Evolutionary conservation across 2,797 vertebrate genomes (phyloP), one percentile per base, ranked within the genome.

Genomic region (Takifugu rubripes): DNA sequence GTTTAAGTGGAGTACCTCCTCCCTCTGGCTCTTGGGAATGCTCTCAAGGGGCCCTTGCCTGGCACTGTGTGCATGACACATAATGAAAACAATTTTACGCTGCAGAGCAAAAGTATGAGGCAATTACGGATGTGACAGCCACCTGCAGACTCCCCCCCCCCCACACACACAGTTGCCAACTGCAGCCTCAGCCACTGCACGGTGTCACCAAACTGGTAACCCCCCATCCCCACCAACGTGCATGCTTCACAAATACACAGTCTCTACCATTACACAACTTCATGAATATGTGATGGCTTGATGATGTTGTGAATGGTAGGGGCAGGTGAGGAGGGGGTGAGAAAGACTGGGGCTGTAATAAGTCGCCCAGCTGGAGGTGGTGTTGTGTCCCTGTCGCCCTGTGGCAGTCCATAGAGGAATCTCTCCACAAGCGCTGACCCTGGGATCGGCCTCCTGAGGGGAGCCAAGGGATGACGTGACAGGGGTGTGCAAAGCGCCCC

Each of bases 51-150:
- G 92, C 92, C 86, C 92, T 93, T 92, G 93, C 93, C 92, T 94
- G 92, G 93, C 93, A 95, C 94, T 95, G 93, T 94, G 93, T 96
- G 92, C 93, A 93, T 93, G 93, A 94, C 92, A 93, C 94, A 97
- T 96, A 98, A 99, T 98, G 95, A 99, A 97, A 98, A 98, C 95
- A 97, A 96, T 98, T 98, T 97, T 96, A 96, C 93, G 94, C 95
- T 93, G 92, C 88, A 82, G 92, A 96, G 93, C 94, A 93, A 96
- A 96, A 96, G 95, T 94, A 94, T 94, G 84, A 88, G 93, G 94
- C 95, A 98, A 98, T 98, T 98, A 98, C 94, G 92, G 92, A 96
- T 93, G 94, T 95, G 94, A 97, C 94, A 95, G 96, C 96, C 97
- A 99, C 96, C 97, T 98, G 97, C 97, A 97, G 94, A 91, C 94